Base-by-base conservation (phyloP, 2,797 vertebrate genomes). In the Gymnodraco acuticeps region DNA sequence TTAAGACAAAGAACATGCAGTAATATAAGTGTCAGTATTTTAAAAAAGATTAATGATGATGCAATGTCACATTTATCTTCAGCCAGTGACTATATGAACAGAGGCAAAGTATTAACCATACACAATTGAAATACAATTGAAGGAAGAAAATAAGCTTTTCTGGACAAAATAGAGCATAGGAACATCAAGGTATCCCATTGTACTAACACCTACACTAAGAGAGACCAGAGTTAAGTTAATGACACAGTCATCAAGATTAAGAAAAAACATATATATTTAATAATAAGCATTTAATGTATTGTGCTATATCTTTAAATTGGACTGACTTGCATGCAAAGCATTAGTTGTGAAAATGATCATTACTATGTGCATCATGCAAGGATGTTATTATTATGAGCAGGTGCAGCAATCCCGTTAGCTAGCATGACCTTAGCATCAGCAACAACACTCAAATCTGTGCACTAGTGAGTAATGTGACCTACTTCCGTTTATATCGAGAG, bases 341-440 rank as follows among this genome's bases (percentile, higher is more conserved):
- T 61, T 4, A 59, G n/a, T 27, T 38, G n/a, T 10, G 68, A 33
- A 0, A 38, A 62, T 12, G 12, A 42, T 52, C 13, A n/a, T 3
- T 23, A n/a, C 13, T 31, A 19, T 60, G 47, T 58, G 38, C 45
- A 75, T 64, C 48, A 20, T 70, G 16, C 42, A 63, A 33, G n/a
- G 9, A 15, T 78, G 54, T 45, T 80, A 62, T 65, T 77, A 72
- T 53, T 10, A 70, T 63, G 23, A 67, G 70, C 73, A 87, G 84
- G 75, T 88, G 84, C 87, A 89, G 73, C 68, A 73, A 23, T 53
- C 41, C 82, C 73, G 83, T 90, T 90, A 93, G 92, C 92, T 92
- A 88, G 74, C 81, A 85, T 93, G 92, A 94, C 93, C 92, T 94
- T 94, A 93, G 92, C 91, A 82, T 90, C 77, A 68, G 52, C 51